Evolutionary conservation across 2,888 invertebrate species (phyloP), one percentile per base, ranked within the genome.

Genomic region (Amphipoea oculea): DNA sequence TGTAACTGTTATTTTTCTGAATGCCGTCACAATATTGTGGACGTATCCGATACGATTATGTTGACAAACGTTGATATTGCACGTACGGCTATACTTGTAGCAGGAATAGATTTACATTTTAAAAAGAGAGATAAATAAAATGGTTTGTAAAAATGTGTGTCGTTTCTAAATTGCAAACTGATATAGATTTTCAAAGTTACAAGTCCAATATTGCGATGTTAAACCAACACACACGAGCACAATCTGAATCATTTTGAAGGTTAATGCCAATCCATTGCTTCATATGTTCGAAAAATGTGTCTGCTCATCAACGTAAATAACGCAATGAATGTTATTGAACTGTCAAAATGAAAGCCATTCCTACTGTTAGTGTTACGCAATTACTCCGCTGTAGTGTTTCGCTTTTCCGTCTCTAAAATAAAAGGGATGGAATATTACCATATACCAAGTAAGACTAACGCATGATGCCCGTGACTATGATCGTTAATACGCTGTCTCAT

Each of bases 1-100:
- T 40, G 29, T 45, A 48, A 9, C 9, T 60, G 62, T 67, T 82
- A 82, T 76, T 73, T 80, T 80, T 68, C 23, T 71, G 12, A 81
- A 14, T 66, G 11, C 23, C n/a, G 7, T 57, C 48, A 60, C 40
- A 51, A 60, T 45, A 57, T 54, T 66, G 45, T 66, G 4, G n/a
- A 40, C 6, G 0, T 40, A 23, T 75, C n/a, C 20, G 2, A 62
- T 51, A 48, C 4, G 0, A 20, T 20, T 23, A 12, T 78, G 20
- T 67, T 20, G 14, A 23, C 20, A 20, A 9, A 54, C 17, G 17
- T 57, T 9, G 2, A 17, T 40, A 36, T 60, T 29, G 40, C 11
- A n/a, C 14, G 4, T 23, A 40, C 5, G 3, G 65, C 5, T 20
- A 5, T 51, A 48, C 62, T 68, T 68, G 7, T 40, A n/a, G 2